Conservation (phyloP, 2,888 invertebrate genomes). For the Nephrocerus scutellatus region DNA sequence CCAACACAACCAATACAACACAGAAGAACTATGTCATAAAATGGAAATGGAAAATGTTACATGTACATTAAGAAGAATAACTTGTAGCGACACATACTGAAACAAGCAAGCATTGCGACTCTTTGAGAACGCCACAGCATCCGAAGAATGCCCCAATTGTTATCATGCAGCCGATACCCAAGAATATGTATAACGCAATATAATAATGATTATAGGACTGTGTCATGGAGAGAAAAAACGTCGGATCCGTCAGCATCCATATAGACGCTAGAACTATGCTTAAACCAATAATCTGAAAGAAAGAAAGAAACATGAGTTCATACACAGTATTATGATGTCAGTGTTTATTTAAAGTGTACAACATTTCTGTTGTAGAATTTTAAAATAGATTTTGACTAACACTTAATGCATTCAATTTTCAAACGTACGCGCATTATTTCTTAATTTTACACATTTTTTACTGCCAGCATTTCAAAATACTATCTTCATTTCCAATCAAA, state of each 20-base stretch:
- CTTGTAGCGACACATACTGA: slow-evolving; percentile 52
- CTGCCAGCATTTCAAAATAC: too few relatives aligned
- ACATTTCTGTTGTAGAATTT: slow-evolving; percentile 26
- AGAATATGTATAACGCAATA: slow-evolving; percentile 64
- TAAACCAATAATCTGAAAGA: slow-evolving; percentile 63
- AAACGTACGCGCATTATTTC: too few relatives aligned
- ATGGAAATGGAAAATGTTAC: neutral
- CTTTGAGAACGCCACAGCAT: slow-evolving; percentile 73
- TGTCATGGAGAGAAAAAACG: slow-evolving; percentile 63
- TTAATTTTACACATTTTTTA: too few relatives aligned
- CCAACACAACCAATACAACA: slow-evolving; percentile 67
- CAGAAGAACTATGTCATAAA: slow-evolving; percentile 84
- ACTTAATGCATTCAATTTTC: slow-evolving; percentile 26
- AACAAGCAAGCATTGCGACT: slow-evolving; percentile 70
- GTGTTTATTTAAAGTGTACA: too few relatives aligned
- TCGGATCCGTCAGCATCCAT: slow-evolving; percentile 72
- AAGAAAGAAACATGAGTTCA: too few relatives aligned
- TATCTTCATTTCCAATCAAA: too few relatives aligned
- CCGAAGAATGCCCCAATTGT: slow-evolving; percentile 72
- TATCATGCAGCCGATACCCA: slow-evolving; percentile 65
- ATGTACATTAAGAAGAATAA: slow-evolving; percentile 2
- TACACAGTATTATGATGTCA: too few relatives aligned
- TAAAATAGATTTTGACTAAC: slow-evolving; percentile 41
- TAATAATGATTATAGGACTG: slow-evolving; percentile 48
- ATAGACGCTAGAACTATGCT: slow-evolving; percentile 61